Base-by-base conservation (phyloP, 2,797 vertebrate genomes). In the Sebastes taczanowskii region DNA sequence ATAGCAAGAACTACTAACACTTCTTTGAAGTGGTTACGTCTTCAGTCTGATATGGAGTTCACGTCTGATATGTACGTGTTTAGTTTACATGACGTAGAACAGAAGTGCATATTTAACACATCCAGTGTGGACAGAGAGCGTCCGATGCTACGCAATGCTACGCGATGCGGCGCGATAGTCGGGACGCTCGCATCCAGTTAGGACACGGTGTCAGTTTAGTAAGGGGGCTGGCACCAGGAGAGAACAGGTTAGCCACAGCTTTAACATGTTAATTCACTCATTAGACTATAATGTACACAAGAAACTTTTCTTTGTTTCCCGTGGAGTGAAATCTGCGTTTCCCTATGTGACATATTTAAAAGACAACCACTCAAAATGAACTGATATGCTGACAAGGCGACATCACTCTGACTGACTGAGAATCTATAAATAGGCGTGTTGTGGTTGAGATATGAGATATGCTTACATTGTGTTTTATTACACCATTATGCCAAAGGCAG, bases 401-500 rank as follows among this genome's bases (percentile, higher is more conserved):
- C 75, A 56, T 42, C 22, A 22, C 23, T 42, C 63, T 46, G 42
- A 70, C 71, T 65, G 56, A 82, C 58, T 71, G 67, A 71, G 73
- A 53, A 38, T 80, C 85, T 88, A 84, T 81, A 75, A 85, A 86
- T 80, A 89, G 78, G 16, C 32, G 1, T 52, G 52, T 66, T 67
- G 59, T 74, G 60, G 60, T 64, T 65, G 67, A 73, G 62, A 76
- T 72, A 75, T 69, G 46, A 79, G 74, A 85, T 92, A 89, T 89
- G 79, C 85, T 87, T 84, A 90, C 79, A 84, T 59, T 85, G 82
- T 71, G 77, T 85, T 90, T 88, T 81, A 90, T 80, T 86, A 77
- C 75, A 77, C 34, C 34, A 86, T 84, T 49, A 78, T 63, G 86
- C 91, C 88, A 76, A 63, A 81, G 90, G 88, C 89, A 82, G 64